A percentile compares a stretch with the other conserved stretches of the same genome.
Conservation (phyloP, 1,140 invertebrate species). For the Drosophila athabasca region DNA sequence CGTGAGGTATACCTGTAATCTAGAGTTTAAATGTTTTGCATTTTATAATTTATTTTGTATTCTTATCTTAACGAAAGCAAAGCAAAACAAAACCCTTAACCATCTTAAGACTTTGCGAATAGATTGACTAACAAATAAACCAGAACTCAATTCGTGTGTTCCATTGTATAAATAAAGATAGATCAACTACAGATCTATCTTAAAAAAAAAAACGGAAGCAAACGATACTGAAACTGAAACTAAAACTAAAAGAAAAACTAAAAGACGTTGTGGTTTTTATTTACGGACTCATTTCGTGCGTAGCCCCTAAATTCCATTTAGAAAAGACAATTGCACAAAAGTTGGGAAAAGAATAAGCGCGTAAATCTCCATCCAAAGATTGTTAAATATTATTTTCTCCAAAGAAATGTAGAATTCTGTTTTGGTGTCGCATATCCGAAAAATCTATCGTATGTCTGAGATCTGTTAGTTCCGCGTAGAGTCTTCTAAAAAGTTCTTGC, state of each 20-base stretch:
- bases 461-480: not conserved
- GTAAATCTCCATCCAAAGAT: constrained; percentile 49
- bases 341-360: constrained; percentile 72
- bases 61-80: constrained; percentile 21
- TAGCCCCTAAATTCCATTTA: constrained; percentile 11
- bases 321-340: constrained; percentile 53
- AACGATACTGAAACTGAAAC: constrained; percentile 26
- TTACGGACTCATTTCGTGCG: constrained; percentile 74
- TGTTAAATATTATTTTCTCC: constrained; percentile 72
- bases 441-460: not conserved
- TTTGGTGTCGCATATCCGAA: constrained; percentile 72
- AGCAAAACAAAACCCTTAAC: constrained; percentile 53
- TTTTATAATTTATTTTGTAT: constrained; percentile 78
- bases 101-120: constrained; percentile 74
- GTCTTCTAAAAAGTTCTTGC: not conserved
- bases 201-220: constrained; percentile 29
- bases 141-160: constrained; percentile 66
- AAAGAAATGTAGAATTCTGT: constrained; percentile 77
- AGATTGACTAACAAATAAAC: constrained; percentile 71
- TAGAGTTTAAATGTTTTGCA: constrained; percentile 62
- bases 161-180: constrained; percentile 35
- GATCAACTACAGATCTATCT: constrained; percentile 26
- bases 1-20: constrained; percentile 22
- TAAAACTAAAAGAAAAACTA: constrained; percentile 43
- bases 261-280: constrained; percentile 80